phyloP scores from a whole-genome alignment of 2,797 vertebrate genomes.

The Pteropus rufus region DNA sequence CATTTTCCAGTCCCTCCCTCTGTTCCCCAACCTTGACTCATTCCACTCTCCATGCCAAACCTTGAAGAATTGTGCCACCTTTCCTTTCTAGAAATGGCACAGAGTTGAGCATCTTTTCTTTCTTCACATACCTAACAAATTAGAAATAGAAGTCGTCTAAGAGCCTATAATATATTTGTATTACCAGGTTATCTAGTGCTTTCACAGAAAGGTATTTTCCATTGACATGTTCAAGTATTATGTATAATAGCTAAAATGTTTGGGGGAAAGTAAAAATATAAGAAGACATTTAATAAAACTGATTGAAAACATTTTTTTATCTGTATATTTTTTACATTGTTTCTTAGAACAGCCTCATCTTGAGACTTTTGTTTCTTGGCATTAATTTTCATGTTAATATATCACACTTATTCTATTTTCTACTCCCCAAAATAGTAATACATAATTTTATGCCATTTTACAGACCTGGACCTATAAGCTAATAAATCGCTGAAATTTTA shows the following conservation, averaged over 20 bases:
- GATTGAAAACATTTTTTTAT: conserved; percentile 49
- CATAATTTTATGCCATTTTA: conserved; percentile 38
- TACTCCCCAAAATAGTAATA: conserved; percentile 26
- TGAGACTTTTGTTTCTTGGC: conserved; percentile 15
- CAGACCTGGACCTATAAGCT: not conserved
- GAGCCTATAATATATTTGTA: conserved; percentile 52
- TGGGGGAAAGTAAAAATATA: conserved; percentile 73
- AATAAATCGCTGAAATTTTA: conserved; percentile 42
- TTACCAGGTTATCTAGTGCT: conserved; percentile 66
- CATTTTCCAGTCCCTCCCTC: accelerated
- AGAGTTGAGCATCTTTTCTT: not conserved
- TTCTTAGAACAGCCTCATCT: conserved; percentile 21
- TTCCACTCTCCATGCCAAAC: not conserved
- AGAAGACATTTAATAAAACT: conserved; percentile 68
- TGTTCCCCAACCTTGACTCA: accelerated
- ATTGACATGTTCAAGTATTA: conserved; percentile 66
- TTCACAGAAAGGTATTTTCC: conserved; percentile 71
- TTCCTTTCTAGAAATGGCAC: not conserved
- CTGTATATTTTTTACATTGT: not conserved
- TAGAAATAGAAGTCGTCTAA: conserved; percentile 59
- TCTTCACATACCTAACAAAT: conserved; percentile 37
- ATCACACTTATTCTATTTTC: not conserved
- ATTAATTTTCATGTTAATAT: not conserved
- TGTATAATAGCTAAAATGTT: conserved; percentile 67
- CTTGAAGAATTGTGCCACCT: not conserved